These are phyloP conservation scores for Zoroaster sp. DNA, from an alignment of 53 echinoderm and acorn worm species.

Conservation along the genomic window DNA sequence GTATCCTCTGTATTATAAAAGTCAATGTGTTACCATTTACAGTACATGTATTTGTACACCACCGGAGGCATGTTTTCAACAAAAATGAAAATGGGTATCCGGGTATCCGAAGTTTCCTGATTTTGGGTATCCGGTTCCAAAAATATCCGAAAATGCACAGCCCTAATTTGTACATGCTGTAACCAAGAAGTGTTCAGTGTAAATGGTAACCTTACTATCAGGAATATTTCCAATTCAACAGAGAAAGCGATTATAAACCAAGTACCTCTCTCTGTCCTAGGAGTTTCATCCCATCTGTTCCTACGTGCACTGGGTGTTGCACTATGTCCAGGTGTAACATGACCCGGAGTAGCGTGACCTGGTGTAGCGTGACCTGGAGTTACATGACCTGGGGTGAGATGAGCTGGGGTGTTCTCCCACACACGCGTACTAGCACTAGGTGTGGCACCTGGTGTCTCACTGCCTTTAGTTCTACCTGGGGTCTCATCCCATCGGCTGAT, in stretches of 20 bases:
- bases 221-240: too few relatives aligned
- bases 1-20: too few relatives aligned
- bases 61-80: too few relatives aligned
- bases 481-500: conserved; percentile 99
- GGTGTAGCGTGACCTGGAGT: conserved; percentile 95
- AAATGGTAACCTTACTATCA: too few relatives aligned
- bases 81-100: too few relatives aligned
- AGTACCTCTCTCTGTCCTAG: conserved; percentile 97
- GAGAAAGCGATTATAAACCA: background rate
- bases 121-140: too few relatives aligned
- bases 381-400: conserved; percentile 89
- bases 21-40: too few relatives aligned
- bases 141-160: too few relatives aligned
- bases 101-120: too few relatives aligned
- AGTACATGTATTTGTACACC: too few relatives aligned
- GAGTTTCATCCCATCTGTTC: conserved; percentile 99
- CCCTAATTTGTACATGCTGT: too few relatives aligned
- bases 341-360: conserved; percentile 82
- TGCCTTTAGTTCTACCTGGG: conserved; percentile 90
- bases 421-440: conserved; percentile 87
- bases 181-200: too few relatives aligned
- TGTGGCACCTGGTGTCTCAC: conserved; percentile 98
- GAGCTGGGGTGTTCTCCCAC: conserved; percentile 98
- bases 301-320: conserved; percentile 93
- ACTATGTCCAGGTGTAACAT: conserved; percentile 81